Base-by-base conservation (phyloP, 2,888 invertebrate species). In the Hedya salicella region DNA sequence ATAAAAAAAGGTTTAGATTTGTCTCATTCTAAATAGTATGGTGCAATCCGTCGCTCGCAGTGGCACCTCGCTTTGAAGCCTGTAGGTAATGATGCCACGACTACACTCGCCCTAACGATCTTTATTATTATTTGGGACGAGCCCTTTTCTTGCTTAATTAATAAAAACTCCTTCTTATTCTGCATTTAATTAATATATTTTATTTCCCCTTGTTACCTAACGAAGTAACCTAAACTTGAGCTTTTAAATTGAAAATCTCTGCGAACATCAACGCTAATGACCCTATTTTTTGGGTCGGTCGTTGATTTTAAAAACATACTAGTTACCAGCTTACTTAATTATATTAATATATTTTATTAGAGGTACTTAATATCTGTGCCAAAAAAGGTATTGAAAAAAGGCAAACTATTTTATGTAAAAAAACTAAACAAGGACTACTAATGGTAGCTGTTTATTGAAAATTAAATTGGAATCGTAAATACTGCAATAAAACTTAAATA, bases 81-180 rank as follows among this genome's bases (percentile, higher is more conserved):
- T 78, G 83, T 79, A 87, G 88, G 89, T 90, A 90, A 90, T 87
- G 89, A 86, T 81, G 86, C 84, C 83, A 81, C 78, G 84, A 78
- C 78, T 88, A 88, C 87, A 87, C 85, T 87, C 82, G 75, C 82
- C 81, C 85, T 90, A 89, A 90, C 88, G 90, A 89, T 81, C 86
- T 86, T 85, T 88, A 86, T 68, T 87, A 89, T 90, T 88, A 90
- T 89, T 87, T 85, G 84, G 87, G 82, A 78, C 82, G 83, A 83
- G 79, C 88, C 87, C 86, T 87, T 88, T 81, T 78, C 83, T 83
- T 86, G 85, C 88, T 88, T 88, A 89, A 89, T 90, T 89, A 89
- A 89, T 88, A 82, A 82, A 82, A 87, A 83, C 84, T 82, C 85
- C 81, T 81, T 82, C 83, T 82, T 83, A 85, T 85, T 84, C 83